Base-by-base conservation (phyloP, 64 coral and sea anemone species). In the Acropora yongei region DNA sequence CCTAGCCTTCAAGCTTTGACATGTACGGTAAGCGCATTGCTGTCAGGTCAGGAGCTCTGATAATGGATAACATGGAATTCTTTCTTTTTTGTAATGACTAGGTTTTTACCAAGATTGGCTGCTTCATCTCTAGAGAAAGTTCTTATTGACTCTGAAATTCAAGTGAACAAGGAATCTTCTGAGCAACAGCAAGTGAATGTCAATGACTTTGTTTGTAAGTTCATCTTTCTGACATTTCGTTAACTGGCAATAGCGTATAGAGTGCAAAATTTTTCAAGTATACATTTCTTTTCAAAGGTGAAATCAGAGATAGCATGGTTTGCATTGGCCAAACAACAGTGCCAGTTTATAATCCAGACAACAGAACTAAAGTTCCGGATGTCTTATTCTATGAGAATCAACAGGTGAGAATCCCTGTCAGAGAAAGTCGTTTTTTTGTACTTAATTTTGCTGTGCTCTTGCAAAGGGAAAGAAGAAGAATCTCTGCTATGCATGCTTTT, bases 361-460 rank as follows among this genome's bases (percentile, higher is more conserved):
- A 98, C 57, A 93, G 73, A 93, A 95, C 96, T 18, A 98, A 98
- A 72, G 96, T 98, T 75, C 96, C 96, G 1, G 91, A 98, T 63
- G 94, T 95, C 1, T 68, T 98, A 40, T 98, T 98, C 68, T 98
- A 98, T 82, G 90, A 95, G 86, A 98, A 95, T 51, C 77, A 88
- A 19, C 96, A 98, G 96, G 96, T 98, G 78, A 48, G 58, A 0
- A 57, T 65, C 9, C 14, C 12, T 13, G 45, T 41, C 11, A 76
- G 6, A 6, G 0, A 41, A 76, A 3, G 2, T 48, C 8, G 11
- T 78, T 78, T 46, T n/a, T 63, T 63, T 63, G 0, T 13, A 13
- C 11, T 13, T 63, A 2, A 0, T 7, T 7, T 0, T 5, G 51
- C 51, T 55, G 51, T 7, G 30, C 30, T 30, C 51, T 55, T 5